Conservation (phyloP, 2,888 invertebrate genomes). For the Pristionchus exspectatus region DNA sequence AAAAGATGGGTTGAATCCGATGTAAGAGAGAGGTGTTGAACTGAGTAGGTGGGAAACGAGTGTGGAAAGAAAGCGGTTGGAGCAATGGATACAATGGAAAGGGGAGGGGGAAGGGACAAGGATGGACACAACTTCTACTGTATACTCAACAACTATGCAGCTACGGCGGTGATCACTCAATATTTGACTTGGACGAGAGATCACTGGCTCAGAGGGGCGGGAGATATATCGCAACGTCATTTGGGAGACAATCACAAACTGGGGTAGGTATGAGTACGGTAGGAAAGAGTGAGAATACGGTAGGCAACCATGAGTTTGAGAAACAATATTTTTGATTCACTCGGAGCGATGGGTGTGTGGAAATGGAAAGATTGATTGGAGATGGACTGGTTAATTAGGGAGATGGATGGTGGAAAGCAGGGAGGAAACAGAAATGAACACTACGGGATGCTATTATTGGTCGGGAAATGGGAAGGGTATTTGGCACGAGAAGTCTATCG, state of each 20-base stretch:
- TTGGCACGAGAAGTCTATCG: slow-evolving; percentile 26
- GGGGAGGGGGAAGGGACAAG: neutral
- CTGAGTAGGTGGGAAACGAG: neutral
- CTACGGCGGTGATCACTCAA: slow-evolving; percentile 25
- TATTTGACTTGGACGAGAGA: slow-evolving; percentile 17
- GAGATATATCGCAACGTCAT: neutral
- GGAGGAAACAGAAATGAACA: neutral
- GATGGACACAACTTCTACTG: slow-evolving; percentile 14
- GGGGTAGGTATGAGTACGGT: neutral
- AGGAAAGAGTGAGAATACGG: slow-evolving; percentile 28
- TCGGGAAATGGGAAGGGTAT: neutral
- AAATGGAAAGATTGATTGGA: slow-evolving; percentile 32
- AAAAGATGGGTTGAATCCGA: slow-evolving; percentile 39
- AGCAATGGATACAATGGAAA: neutral
- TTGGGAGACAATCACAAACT: neutral
- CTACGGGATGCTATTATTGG: neutral
- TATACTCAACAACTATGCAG: slow-evolving; percentile 23
- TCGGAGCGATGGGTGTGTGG: slow-evolving; percentile 15
- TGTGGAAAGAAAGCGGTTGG: slow-evolving; percentile 21
- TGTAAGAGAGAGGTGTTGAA: neutral
- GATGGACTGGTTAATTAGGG: neutral
- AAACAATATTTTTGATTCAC: slow-evolving; percentile 24
- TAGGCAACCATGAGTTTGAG: slow-evolving; percentile 16
- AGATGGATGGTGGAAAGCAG: neutral
- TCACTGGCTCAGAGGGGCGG: neutral